A percentile compares a stretch with the other conserved stretches of the same genome.
These are phyloP conservation scores for Harpagifer antarcticus DNA, from an alignment of 2,797 vertebrate genomes.

Conservation along the genomic window DNA sequence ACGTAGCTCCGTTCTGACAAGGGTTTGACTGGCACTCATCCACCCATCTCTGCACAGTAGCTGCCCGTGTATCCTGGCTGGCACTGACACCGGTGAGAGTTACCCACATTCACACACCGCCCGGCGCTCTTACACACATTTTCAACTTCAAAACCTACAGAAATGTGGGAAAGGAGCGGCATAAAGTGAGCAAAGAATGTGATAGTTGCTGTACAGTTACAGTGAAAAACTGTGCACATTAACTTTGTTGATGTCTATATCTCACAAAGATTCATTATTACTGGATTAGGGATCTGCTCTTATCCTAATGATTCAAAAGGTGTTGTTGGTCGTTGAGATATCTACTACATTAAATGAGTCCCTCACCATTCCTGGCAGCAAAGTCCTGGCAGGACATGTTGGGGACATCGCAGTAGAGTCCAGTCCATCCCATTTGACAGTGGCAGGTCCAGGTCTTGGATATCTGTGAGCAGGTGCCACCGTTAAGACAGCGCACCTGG, in stretches of 20 bases:
- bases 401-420: constrained; percentile 93
- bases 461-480: constrained; percentile 89
- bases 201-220: too few relatives aligned
- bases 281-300: background rate
- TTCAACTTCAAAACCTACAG: constrained; percentile 82
- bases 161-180: constrained; percentile 18
- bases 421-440: constrained; percentile 88
- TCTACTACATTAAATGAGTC: background rate
- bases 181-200: background rate
- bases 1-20: constrained; percentile 92
- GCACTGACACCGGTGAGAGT: constrained; percentile 89
- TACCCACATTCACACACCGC: constrained; percentile 84
- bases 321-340: background rate
- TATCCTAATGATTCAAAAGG: background rate
- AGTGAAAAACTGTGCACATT: too few relatives aligned
- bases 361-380: constrained; percentile 86
- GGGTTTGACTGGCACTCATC: constrained; percentile 92
- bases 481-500: constrained; percentile 89
- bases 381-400: constrained; percentile 89
- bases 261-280: too few relatives aligned
- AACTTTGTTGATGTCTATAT: too few relatives aligned
- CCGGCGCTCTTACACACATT: constrained; percentile 90
- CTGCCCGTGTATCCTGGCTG: constrained; percentile 91
- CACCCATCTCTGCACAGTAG: constrained; percentile 90
- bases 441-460: constrained; percentile 87